These are phyloP conservation scores for Formica exsecta DNA, from an alignment of 1,140 invertebrate genomes.

Conservation along the genomic window DNA sequence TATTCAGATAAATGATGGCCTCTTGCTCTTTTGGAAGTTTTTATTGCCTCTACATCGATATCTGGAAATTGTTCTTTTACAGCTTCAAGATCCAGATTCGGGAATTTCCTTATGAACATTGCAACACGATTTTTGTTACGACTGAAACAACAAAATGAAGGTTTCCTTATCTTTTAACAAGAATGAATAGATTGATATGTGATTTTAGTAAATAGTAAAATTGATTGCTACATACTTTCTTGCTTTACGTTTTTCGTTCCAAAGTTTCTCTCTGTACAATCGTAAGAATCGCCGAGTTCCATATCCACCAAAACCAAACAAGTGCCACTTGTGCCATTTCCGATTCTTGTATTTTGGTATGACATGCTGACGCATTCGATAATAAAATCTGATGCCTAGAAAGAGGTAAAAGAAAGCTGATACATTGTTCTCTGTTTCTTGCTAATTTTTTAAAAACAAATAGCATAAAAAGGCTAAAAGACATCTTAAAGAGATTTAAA, in stretches of 20 bases:
- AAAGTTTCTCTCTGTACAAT: conserved; percentile 89
- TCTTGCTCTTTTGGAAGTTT: conserved; percentile 86
- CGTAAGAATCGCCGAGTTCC: conserved; percentile 89
- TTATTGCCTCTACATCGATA: conserved; percentile 91
- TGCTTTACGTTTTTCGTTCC: conserved; percentile 87
- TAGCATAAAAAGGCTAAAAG: too few species aligned
- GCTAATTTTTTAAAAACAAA: not conserved
- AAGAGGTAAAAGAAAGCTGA: conserved; percentile 47
- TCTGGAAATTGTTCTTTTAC: conserved; percentile 92
- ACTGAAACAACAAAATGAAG: conserved; percentile 84
- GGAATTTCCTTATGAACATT: conserved; percentile 90
- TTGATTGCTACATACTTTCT: conserved; percentile 85
- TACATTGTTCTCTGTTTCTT: not conserved
- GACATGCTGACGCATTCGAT: conserved; percentile 86
- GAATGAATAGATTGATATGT: conserved; percentile 40
- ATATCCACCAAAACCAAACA: conserved; percentile 82
- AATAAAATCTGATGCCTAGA: conserved; percentile 80
- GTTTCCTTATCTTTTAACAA: conserved; percentile 26
- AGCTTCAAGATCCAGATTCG: conserved; percentile 91
- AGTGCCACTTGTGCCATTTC: conserved; percentile 88
- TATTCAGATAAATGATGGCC: conserved; percentile 88
- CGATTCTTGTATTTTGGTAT: conserved; percentile 88
- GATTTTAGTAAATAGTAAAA: not conserved
- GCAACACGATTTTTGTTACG: conserved; percentile 89
- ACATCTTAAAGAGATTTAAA: too few species aligned